A percentile compares a stretch with the other conserved stretches of the same genome.
These are phyloP conservation scores for Hydropsyche betteni DNA, from an alignment of 2,888 invertebrate genomes.

Conservation along the genomic window DNA sequence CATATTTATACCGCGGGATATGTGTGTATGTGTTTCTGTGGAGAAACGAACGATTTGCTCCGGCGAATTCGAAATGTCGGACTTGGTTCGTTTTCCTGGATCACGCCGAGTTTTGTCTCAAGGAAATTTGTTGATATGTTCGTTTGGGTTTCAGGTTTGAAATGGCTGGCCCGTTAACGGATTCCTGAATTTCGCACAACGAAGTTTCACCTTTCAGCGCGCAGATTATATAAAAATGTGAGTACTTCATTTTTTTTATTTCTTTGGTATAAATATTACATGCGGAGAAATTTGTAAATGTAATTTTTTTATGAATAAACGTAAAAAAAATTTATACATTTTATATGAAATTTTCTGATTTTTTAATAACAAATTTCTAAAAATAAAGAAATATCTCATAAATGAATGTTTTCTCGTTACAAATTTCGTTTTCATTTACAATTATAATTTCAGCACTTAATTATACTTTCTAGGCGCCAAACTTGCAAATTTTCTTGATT, in stretches of 20 bases:
- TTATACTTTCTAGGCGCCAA: no score
- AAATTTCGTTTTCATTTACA: no score
- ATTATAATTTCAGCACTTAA: no score
- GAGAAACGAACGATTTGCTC: no score
- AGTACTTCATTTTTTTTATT: not conserved
- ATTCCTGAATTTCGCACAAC: constrained; percentile 1
- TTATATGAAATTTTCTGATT: not conserved
- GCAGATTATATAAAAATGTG: not conserved
- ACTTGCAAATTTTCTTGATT: no score
- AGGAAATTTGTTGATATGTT: not conserved
- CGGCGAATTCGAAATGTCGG: no score
- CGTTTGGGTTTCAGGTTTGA: not conserved
- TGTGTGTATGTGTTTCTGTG: no score
- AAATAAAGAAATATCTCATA: not conserved
- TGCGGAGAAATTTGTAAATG: no score
- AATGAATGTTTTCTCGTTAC: not conserved
- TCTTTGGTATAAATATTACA: no score
- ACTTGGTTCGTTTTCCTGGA: no score
- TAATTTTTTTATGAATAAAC: not conserved
- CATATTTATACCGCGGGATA: not conserved
- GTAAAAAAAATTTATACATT: not conserved
- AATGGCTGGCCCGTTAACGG: not conserved
- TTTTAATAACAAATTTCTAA: not conserved
- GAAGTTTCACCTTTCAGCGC: not conserved
- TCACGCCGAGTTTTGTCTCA: no score